phyloP scores from a whole-genome alignment of 2,797 vertebrate genomes.

The Thripadectes ignobilis region DNA sequence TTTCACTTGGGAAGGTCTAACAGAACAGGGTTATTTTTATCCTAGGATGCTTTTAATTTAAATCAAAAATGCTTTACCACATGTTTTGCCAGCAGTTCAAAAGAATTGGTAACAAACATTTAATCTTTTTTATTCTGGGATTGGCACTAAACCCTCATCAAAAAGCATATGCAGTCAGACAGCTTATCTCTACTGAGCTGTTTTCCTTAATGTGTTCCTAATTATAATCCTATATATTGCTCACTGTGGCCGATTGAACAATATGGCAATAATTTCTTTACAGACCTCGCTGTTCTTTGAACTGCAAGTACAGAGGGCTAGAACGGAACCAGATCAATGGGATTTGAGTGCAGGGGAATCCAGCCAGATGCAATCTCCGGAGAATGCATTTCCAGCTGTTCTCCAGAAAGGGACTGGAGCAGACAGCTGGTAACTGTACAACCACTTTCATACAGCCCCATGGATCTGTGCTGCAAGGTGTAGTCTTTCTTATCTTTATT shows the following conservation, averaged over 20 bases:
- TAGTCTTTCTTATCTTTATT: constrained; percentile 59
- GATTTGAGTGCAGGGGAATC: constrained; percentile 80
- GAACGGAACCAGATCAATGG: constrained; percentile 83
- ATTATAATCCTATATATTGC: constrained; percentile 85
- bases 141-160: constrained; percentile 83
- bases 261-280: constrained; percentile 87
- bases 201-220: constrained; percentile 85
- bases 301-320: constrained; percentile 81
- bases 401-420: constrained; percentile 73
- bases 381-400: constrained; percentile 83
- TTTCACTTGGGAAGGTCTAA: constrained; percentile 80
- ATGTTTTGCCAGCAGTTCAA: constrained; percentile 86
- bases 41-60: constrained; percentile 87
- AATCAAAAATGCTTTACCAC: constrained; percentile 83
- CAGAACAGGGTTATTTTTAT: constrained; percentile 83
- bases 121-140: constrained; percentile 82
- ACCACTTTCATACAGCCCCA: not conserved
- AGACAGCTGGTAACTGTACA: constrained; percentile 74
- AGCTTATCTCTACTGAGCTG: constrained; percentile 83
- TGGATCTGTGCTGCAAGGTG: constrained; percentile 2
- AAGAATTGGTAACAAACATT: constrained; percentile 84
- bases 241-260: constrained; percentile 82
- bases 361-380: constrained; percentile 81
- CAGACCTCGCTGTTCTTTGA: constrained; percentile 83
- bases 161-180: constrained; percentile 78